Base-by-base conservation (phyloP, 2,113 vertebrate species). In the Apus apus region DNA sequence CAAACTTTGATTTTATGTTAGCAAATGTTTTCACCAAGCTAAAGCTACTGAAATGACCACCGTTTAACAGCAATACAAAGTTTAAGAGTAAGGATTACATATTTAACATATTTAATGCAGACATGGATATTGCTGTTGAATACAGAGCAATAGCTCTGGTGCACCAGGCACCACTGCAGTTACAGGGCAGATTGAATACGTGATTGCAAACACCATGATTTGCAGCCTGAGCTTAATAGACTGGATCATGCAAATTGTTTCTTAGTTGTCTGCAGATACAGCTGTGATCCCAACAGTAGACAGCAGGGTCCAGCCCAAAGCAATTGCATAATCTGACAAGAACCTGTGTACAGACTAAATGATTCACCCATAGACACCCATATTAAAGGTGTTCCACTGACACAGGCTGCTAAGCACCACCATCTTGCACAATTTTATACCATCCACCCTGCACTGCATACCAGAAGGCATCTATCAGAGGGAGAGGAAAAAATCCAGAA, bases 31-130 rank as follows among this genome's bases (percentile, higher is more conserved):
- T 90, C 81, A 65, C 62, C 53, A 79, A 78, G 82, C 46, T 66
- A n/a, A 95, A 43, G 27, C 15, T 60, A 61, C 62, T 36, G 67
- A 83, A 87, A 70, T 11, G 6, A 46, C 18, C 13, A 23, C 14
- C 23, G 27, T 43, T 43, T 36, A 40, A 62, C 40, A 76, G 76
- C 92, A 83, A 73, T 70, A 25, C 54, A 76, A 54, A 85, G 11
- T 82, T 79, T 46, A 67, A 58, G 54, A 83, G 27, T 23, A 65
- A 90, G 23, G n/a, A 88, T 73, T 43, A 95, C 85, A 73, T 43
- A 58, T 23, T 70, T 65, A 40, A 57, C 2, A 1, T 13, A 26
- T 43, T 90, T 54, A 70, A 45, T 7, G 30, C 27, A 27, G 29
- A 50, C 40, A 79, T 3, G 5, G 71, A 53, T 80, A 36, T 5